Conservation (phyloP, 35 echinoderm and acorn worm genomes). For the Apostichopus japonicus region DNA sequence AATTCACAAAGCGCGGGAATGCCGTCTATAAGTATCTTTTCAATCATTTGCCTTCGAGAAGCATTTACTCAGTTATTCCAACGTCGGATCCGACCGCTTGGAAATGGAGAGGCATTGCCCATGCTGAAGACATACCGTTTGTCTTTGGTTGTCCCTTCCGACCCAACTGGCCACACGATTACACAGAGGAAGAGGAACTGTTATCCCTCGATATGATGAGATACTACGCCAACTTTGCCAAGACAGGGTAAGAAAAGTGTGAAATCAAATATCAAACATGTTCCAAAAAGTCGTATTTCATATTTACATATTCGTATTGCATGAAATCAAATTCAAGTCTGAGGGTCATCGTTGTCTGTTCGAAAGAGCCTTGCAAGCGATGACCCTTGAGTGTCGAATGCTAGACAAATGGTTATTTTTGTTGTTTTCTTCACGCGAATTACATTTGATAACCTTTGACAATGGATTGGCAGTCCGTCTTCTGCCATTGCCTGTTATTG, state of each 20-base stretch:
- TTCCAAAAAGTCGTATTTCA: no score
- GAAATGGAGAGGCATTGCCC: conserved; percentile 56
- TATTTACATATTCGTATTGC: no score
- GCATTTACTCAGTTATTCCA: conserved; percentile 35
- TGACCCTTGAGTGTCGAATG: no score
- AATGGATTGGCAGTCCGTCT: no score
- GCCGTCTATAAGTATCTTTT: conserved; percentile 68
- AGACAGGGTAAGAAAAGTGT: conserved; percentile 53
- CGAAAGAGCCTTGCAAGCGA: no score
- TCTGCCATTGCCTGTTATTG: no score
- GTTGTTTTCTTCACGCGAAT: no score
- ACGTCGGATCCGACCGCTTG: not conserved
- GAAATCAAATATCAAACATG: not conserved
- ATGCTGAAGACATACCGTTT: conserved; percentile 81
- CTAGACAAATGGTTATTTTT: no score
- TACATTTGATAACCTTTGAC: no score
- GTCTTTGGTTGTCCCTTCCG: conserved; percentile 48
- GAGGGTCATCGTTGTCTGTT: not conserved
- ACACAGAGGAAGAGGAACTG: conserved; percentile 24
- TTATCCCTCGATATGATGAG: conserved; percentile 57
- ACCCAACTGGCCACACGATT: conserved; percentile 35
- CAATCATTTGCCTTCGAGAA: conserved; percentile 70
- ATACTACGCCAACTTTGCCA: conserved; percentile 66
- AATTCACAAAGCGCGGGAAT: conserved; percentile 44
- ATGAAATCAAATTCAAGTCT: not conserved